Evolutionary conservation across 2,888 invertebrate genomes (phyloP), one percentile per base, ranked within the genome.

Genomic region (Stenolophus ochropezus): DNA sequence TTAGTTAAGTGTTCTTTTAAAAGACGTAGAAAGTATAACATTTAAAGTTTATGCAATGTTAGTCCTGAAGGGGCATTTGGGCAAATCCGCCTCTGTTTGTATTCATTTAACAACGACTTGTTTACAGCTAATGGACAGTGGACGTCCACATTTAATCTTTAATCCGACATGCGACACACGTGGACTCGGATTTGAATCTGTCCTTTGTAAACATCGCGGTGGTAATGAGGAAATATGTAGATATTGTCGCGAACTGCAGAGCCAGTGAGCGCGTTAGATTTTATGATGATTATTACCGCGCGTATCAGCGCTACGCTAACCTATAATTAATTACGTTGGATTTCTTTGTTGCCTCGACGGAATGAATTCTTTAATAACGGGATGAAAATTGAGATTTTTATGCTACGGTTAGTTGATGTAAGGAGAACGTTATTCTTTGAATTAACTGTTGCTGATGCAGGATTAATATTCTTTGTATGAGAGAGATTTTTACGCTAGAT

Each of bases 181-280:
- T 61, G 25, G 23, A 61, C 61, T 25, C 23, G 23, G 25, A 61
- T 61, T 25, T 61, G 25, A 61, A 23, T 61, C 61, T 56, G 56
- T 21, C 21, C 18, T 20, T 11, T 56, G 20, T 11, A 56, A 8
- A 18, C 21, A 56, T 56, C 56, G 20, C 56, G 56, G 21, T 53
- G 49, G 71, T 80, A 80, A 80, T 71, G 80, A 80, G 80, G 51
- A 80, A 80, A 80, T 80, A 80, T 80, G 80, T 71, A 53, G 69
- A 71, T 73, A 71, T 80, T 80, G 79, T 79, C 79, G 49, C 69
- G 25, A n/a, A n/a, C 51, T 53, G 42, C 49, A 69, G n/a, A 21
- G n/a, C 18, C 27, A 73, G 42, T 27, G 47, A 73, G 20, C 56
- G 18, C 56, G 20, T 56, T 56, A 56, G 56, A 56, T 71, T 42